Evolutionary conservation across 2,888 invertebrate genomes (phyloP), one percentile per base, ranked within the genome.

Genomic region (Catocala fraxini): DNA sequence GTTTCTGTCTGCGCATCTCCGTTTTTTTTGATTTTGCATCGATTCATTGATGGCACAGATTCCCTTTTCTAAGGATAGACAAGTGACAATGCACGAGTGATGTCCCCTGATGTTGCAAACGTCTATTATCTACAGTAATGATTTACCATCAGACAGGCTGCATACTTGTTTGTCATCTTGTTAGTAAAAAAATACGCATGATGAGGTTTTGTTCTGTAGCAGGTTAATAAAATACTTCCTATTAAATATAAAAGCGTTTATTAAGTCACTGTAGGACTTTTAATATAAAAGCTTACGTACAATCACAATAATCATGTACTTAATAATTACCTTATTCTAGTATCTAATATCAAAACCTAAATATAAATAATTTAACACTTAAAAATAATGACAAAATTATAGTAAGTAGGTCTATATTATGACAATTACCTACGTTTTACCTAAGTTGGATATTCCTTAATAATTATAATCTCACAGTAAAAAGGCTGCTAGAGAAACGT

Each of bases 301-400:
- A 67, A 73, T 69, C 66, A 69, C 65, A 73, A 57, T 46, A 46
- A 15, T 6, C 9, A 39, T 9, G 6, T 39, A 9, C 9, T 6
- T 63, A 70, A 59, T 68, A 62, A 70, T 65, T 61, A 66, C 39
- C 57, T 61, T 56, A 63, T 6, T 55, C 45, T 69, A 72, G 15
- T n/a, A 51, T 12, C 2, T 48, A 25, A 48, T 56, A 66, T 56
- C 5, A 56, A 67, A 25, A 55, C 60, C 68, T 66, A 67, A 64
- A 57, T 79, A 79, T 72, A 75, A 84, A 85, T 85, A 85, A 85
- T 79, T 85, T 84, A 85, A 85, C 79, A 80, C 83, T 84, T 84
- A 83, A 42, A 56, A 69, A 51, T 69, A 77, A 65, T 74, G 73
- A 75, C 75, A 54, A 60, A 62, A 42, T 63, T 61, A 61, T 6